phyloP scores from a whole-genome alignment of 2,797 vertebrate genomes.

The Dendrocincla fuliginosa region DNA sequence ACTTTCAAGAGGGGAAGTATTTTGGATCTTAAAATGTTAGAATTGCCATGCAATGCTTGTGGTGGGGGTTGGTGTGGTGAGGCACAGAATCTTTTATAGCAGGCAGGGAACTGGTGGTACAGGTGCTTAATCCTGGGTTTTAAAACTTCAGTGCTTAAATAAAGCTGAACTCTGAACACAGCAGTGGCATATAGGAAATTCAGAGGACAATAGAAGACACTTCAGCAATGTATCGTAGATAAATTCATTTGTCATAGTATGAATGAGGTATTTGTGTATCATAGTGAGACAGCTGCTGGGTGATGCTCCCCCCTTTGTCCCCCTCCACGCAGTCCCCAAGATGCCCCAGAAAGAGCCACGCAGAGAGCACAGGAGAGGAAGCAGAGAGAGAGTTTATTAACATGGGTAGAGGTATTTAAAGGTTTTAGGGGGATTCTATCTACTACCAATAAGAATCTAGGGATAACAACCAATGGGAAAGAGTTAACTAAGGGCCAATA shows the following conservation, averaged over 20 bases:
- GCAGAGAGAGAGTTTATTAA: too few species aligned
- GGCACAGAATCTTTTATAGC: not conserved
- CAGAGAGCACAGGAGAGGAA: too few species aligned
- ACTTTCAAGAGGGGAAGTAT: not conserved
- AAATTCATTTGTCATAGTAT: not conserved
- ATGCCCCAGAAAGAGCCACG: too few species aligned
- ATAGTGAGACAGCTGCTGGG: not conserved
- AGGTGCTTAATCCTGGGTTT: not conserved
- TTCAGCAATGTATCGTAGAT: not conserved
- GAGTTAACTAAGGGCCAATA: too few species aligned
- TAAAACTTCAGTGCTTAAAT: not conserved
- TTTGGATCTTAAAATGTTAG: not conserved
- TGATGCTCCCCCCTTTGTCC: too few species aligned
- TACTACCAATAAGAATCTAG: too few species aligned
- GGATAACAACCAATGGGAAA: too few species aligned
- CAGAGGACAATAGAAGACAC: not conserved
- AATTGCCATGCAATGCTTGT: accelerated
- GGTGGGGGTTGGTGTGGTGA: accelerated
- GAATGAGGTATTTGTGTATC: not conserved
- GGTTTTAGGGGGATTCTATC: too few species aligned
- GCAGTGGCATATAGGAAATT: not conserved
- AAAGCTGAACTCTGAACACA: not conserved
- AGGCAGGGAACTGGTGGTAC: not conserved
- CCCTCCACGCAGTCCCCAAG: too few species aligned
- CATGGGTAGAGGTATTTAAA: too few species aligned